A percentile compares a stretch with the other conserved stretches of the same genome.
Evolutionary conservation across 2,113 vertebrate genomes (phyloP).

Genomic region (Plotosus lineatus): DNA sequence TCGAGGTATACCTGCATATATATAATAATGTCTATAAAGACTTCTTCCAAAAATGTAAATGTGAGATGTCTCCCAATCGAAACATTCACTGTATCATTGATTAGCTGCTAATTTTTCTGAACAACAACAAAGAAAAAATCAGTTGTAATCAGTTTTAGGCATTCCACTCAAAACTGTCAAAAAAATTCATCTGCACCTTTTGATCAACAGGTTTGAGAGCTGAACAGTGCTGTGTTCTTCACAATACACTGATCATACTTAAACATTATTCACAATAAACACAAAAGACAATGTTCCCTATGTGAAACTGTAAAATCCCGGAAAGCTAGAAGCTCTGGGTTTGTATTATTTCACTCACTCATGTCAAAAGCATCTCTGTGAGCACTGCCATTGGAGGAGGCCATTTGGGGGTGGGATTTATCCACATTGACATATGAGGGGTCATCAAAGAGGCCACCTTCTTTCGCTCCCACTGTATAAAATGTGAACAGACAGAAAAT

Average conservation of each 20-base stretch:
- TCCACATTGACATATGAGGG: conserved; percentile 96
- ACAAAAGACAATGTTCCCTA: neutral
- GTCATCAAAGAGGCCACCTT: conserved; percentile 83
- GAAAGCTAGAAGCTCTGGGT: neutral
- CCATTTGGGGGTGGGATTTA: conserved; percentile 74
- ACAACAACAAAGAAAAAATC: no score
- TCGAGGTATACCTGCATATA: no score
- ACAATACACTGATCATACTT: no score
- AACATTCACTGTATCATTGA: no score
- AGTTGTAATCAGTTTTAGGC: no score
- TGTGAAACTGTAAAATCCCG: neutral
- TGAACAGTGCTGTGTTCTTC: neutral
- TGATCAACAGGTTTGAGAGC: neutral
- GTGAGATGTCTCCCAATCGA: no score
- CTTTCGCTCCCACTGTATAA: conserved; percentile 67
- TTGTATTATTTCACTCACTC: conserved; percentile 75
- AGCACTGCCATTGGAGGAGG: conserved; percentile 78
- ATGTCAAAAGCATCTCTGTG: conserved; percentile 94
- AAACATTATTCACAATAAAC: neutral
- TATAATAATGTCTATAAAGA: no score
- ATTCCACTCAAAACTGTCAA: neutral
- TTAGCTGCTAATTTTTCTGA: no score
- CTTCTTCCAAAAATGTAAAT: no score
- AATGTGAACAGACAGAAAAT: conserved; percentile 48
- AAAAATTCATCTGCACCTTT: neutral